These are phyloP conservation scores for Psilopsiagon aymara DNA, from an alignment of 2,113 vertebrate genomes.

Conservation along the genomic window DNA sequence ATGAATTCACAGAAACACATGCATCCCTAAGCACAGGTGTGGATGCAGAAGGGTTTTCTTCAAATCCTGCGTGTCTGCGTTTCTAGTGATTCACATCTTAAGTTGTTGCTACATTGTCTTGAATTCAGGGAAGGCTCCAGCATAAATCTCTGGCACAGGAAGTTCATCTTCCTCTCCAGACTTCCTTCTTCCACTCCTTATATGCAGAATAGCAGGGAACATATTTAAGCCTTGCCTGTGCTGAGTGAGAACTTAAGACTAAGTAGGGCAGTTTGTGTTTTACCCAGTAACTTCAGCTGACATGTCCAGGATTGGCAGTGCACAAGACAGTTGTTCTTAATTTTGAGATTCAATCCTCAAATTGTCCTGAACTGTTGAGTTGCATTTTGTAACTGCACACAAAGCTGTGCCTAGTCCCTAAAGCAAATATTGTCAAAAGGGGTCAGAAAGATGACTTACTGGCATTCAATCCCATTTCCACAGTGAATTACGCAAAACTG, in stretches of 20 bases:
- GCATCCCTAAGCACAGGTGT: not conserved
- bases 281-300: not conserved
- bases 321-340: not conserved
- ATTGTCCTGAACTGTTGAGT: not conserved
- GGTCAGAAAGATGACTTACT: not conserved
- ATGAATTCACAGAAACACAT: not conserved
- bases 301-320: not conserved
- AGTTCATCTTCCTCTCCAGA: constrained; percentile 57
- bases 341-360: not conserved
- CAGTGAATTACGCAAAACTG: not conserved
- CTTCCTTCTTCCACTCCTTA: constrained; percentile 56
- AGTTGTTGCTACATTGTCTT: not conserved
- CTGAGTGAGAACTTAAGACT: not conserved
- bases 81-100: not conserved
- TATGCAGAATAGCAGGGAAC: not conserved
- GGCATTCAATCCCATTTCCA: not conserved
- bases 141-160: constrained; percentile 38
- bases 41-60: not conserved
- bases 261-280: not conserved
- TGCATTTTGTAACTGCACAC: not conserved
- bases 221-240: not conserved
- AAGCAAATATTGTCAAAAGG: not conserved
- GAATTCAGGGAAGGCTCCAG: constrained; percentile 40
- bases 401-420: not conserved
- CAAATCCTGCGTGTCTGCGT: not conserved